Base-by-base conservation (phyloP, 2,888 invertebrate genomes). In the Cataglyphis livida region DNA sequence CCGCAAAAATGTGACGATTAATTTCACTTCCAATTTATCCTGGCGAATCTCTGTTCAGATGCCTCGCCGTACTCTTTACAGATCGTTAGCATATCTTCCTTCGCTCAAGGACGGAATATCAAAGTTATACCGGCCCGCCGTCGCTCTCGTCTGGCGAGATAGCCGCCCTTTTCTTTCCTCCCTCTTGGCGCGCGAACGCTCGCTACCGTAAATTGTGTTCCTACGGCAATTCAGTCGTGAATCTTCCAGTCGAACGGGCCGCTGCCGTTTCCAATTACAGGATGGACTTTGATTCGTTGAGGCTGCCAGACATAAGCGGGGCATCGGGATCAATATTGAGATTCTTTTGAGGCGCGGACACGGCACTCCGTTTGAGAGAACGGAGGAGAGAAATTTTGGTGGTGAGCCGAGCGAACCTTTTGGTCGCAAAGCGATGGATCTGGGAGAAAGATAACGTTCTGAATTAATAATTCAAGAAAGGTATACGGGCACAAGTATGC, bases 151-250 rank as follows among this genome's bases (percentile, higher is more conserved):
- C 10, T n/a, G 38, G 38, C 75, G 66, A 85, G 88, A 87, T 84
- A 88, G 87, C 83, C 81, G 25, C 48, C 84, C 84, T 70, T 79
- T 78, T 71, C 78, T 71, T 35, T 79, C 71, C 35, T 21, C 71
- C 48, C 59, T 61, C 44, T 51, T 51, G 44, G 57, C 68, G 57
- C 32, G 57, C 68, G 48, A 48, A 18, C 18, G 21, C 65, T 21
- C 66, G 41, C 59, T 71, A 70, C 76, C 48, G 86, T 88, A 84
- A 89, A 89, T 89, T 89, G 86, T 89, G 89, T 86, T 88, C 86
- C 78, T 85, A 88, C 88, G 84, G 85, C 88, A 88, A 89, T 89
- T 89, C 89, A 85, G 83, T 88, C 87, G 89, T 84, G 88, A 89
- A 89, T 89, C 88, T 89, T 89, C 84, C 86, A 83, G 74, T 25